phyloP scores from a whole-genome alignment of 1,140 invertebrate species.

The Drosophila erecta region DNA sequence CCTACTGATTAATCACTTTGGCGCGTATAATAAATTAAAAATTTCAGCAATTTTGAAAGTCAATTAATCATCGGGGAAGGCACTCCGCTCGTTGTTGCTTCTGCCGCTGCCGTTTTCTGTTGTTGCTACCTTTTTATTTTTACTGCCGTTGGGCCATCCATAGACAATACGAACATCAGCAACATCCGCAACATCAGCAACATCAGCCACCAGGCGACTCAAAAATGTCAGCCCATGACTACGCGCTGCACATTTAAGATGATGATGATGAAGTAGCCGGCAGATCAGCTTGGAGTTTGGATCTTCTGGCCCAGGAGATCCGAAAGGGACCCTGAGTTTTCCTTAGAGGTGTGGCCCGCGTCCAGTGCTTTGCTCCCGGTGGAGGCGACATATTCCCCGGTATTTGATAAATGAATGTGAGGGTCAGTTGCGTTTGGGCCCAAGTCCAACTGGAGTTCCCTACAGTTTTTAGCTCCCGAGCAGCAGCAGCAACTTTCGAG shows the following conservation, averaged over 20 bases:
- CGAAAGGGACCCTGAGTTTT: slow-evolving; percentile 7
- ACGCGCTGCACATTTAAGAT: slow-evolving; percentile 72
- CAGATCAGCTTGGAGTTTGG: slow-evolving; percentile 47
- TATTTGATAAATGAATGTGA: slow-evolving; percentile 79
- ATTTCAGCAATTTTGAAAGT: slow-evolving; percentile 84
- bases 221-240: slow-evolving; percentile 78
- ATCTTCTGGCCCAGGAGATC: slow-evolving; percentile 4
- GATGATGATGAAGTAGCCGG: slow-evolving; percentile 80
- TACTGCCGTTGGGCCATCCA: slow-evolving; percentile 44
- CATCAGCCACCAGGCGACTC: slow-evolving; percentile 46
- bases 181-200: slow-evolving; percentile 19
- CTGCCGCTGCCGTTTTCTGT: slow-evolving; percentile 36
- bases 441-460: neutral
- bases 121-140: slow-evolving; percentile 55
- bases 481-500: slow-evolving; percentile 73
- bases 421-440: slow-evolving; percentile 62
- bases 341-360: slow-evolving; percentile 60
- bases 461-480: slow-evolving; percentile 11
- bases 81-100: slow-evolving; percentile 54
- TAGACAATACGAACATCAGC: slow-evolving; percentile 15
- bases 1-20: slow-evolving; percentile 83
- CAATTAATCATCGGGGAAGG: slow-evolving; percentile 81
- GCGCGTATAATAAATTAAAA: slow-evolving; percentile 84
- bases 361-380: slow-evolving; percentile 35
- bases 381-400: slow-evolving; percentile 38